Evolutionary conservation across 1,140 invertebrate genomes (phyloP), one percentile per base, ranked within the genome.

Genomic region (Proctacanthus coquilletti): DNA sequence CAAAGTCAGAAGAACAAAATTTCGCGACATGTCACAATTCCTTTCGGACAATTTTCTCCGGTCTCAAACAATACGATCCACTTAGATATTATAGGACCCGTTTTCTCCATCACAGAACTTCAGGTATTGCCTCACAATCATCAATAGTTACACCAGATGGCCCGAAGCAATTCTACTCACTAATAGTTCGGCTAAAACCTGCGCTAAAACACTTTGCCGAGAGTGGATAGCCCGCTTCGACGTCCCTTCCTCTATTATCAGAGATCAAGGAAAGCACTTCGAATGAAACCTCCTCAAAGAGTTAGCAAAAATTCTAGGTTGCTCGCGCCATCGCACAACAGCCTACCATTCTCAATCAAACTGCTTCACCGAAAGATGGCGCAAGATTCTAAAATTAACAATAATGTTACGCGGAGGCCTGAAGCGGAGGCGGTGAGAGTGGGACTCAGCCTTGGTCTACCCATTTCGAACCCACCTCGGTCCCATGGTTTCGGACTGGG

Each of bases 31-130:
- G 34, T 39, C 11, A 9, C 27, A 11, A 10, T 38, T n/a, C 48
- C 60, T 8, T 5, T 54, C 10, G 34, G 29, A 8, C 13, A 34
- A 8, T 47, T 53, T 30, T 3, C 23, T 2, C 43, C 46, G 5
- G 20, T 40, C n/a, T 29, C 36, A 2, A 18, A 32, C 1, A 27
- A 45, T 2, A 56, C 65, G 37, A 43, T 70, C 0, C 61, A 71
- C 44, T 41, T 70, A 0, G 68, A 72, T 45, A 48, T 72, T 1
- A 48, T 71, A 5, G 60, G 63, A 0, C 65, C 59, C 0, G 11
- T 34, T 71, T 3, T 60, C 62, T 15, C 35, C 38, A 4, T 46
- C 46, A 0, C 18, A 53, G 6, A 57, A 48, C 10, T 52, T 39
- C 27, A 23, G 18, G 9, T 68, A 69, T 38, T 42, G 45, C 6